Evolutionary conservation across 1,140 invertebrate genomes (phyloP), one percentile per base, ranked within the genome.

Genomic region (Drosophila carrolli): DNA sequence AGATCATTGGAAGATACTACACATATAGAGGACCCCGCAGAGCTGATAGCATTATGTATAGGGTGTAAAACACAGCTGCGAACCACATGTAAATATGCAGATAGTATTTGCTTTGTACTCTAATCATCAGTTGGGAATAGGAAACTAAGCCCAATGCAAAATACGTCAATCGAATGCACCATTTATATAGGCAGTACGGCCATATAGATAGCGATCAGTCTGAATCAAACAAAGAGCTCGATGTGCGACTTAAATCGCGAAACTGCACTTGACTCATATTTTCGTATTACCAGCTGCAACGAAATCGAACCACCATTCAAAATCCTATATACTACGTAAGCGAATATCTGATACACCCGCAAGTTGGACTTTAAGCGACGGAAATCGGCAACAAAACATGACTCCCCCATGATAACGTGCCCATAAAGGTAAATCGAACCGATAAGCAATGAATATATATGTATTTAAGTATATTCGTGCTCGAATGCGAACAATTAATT

Each of bases 191-290:
- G 60, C 41, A 38, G 53, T 41, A 44, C 41, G 61, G 19, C 37
- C 48, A 70, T 54, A 55, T 35, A 47, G 65, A 71, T 71, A 71
- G 19, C 29, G 32, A 71, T 70, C 63, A n/a, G 53, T 50, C 46
- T 16, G 37, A 57, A 71, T 71, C 67, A 58, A 71, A 71, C 67
- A 71, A 71, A 71, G 67, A 71, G 43, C 51, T 23, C 11, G 14
- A 71, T 50, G 19, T 71, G 67, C 67, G 67, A 71, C 67, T 71
- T 47, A 37, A 68, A 70, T 48, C 19, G 43, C 51, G 14, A 50
- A 62, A 58, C 67, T 71, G 65, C 65, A 71, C 67, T 71, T 71
- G 67, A 71, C 67, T 71, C 67, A 71, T 71, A 48, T 68, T 38
- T 63, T 55, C 1, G 19, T 19, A 65, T 71, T 71, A 10, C 63